Conservation (phyloP, 2,113 vertebrate species). For the Periophthalmodon schlosseri region DNA sequence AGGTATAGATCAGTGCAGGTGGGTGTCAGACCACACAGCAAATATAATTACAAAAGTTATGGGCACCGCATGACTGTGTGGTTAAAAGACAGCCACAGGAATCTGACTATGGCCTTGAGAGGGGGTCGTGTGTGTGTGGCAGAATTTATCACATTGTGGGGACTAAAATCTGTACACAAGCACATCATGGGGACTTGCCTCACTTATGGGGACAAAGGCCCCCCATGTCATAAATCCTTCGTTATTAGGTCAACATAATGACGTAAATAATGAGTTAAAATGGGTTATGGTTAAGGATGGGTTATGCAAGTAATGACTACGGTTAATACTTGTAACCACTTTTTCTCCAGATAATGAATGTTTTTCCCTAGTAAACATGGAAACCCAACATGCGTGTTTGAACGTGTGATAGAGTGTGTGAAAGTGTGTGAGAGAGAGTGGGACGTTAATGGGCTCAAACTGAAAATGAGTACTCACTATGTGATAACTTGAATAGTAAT, state of each 20-base stretch:
- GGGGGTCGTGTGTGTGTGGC: slow-evolving; percentile 16
- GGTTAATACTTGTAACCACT: neutral
- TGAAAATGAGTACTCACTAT: neutral
- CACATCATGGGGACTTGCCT: neutral
- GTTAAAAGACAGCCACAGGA: slow-evolving; percentile 44
- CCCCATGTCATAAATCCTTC: neutral
- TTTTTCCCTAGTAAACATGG: neutral
- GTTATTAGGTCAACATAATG: neutral
- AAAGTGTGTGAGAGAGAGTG: neutral
- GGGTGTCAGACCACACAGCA: slow-evolving; percentile 26
- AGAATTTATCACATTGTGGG: neutral
- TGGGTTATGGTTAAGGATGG: neutral
- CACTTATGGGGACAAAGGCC: neutral
- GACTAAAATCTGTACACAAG: neutral
- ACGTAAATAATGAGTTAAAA: neutral
- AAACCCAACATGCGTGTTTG: slow-evolving; percentile 3
- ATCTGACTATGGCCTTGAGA: slow-evolving; percentile 34
- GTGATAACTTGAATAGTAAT: slow-evolving; percentile 49
- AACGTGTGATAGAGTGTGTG: neutral
- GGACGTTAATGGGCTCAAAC: neutral
- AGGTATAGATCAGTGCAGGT: slow-evolving; percentile 5
- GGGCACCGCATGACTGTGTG: slow-evolving; percentile 33
- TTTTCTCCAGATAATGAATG: neutral
- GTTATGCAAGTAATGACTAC: too few relatives aligned
- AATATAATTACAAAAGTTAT: slow-evolving; percentile 46